Percentiles rank a stretch among this genome's conserved stretches.
These are phyloP conservation scores for Trematocara zebra DNA, from an alignment of 2,113 vertebrate species.

Conservation along the genomic window DNA sequence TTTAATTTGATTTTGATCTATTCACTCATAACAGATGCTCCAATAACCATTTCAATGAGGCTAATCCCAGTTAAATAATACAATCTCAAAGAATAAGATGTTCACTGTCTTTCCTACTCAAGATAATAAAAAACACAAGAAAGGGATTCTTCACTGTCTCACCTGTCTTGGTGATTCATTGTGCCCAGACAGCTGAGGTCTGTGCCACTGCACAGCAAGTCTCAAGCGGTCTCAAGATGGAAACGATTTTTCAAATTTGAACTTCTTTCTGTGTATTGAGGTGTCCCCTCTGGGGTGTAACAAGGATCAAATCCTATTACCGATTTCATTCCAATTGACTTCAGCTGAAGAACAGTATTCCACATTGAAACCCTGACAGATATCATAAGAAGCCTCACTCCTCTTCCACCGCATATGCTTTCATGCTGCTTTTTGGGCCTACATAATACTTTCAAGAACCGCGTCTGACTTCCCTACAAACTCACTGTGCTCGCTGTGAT, in stretches of 20 bases:
- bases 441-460: constrained; percentile 38
- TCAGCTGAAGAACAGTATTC: constrained; percentile 22
- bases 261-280: constrained; percentile 12
- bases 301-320: constrained; percentile 45
- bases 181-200: constrained; percentile 37
- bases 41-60: constrained; percentile 21
- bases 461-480: neutral
- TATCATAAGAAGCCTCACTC: constrained; percentile 1
- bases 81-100: constrained; percentile 27
- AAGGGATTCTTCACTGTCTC: neutral
- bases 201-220: neutral
- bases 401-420: neutral
- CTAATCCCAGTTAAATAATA: constrained; percentile 36
- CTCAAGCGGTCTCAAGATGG: constrained; percentile 3
- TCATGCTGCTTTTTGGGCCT: constrained; percentile 16
- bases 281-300: constrained; percentile 30
- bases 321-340: constrained; percentile 46
- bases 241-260: constrained; percentile 21
- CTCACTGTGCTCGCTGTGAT: neutral
- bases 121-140: constrained; percentile 39
- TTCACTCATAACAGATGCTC: neutral
- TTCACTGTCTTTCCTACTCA: constrained; percentile 16
- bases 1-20: constrained; percentile 11
- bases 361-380: constrained; percentile 8
- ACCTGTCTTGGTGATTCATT: constrained; percentile 9